Evolutionary conservation across 2,888 invertebrate species (phyloP), one percentile per base, ranked within the genome.

Genomic region (Galerucella nymphaeae): DNA sequence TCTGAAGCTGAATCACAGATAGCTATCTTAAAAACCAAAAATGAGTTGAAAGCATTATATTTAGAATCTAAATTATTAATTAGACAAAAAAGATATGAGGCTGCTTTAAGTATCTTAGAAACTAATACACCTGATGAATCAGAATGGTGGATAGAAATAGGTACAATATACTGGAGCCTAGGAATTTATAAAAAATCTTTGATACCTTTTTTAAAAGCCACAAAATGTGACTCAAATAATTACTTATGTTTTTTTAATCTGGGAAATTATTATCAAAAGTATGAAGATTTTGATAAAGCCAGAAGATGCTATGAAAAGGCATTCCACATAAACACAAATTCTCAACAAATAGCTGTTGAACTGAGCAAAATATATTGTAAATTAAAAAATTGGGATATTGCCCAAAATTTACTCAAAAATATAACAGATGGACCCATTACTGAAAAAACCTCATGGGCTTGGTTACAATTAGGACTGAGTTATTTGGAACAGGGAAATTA

Each of bases 281-380:
- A 88, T 53, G 89, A 90, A 66, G 93, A 96, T 83, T 83, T 90
- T n/a, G 88, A 90, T 65, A 93, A 95, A 80, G 93, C 96, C 0
- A 90, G 90, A 77, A 93, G 93, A 83, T 97, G 96, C 86, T 96
- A 93, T 85, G 93, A 96, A 86, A 96, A 94, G 85, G 93, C 95
- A 57, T 90, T 94, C 77, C 91, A 91, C 82, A 88, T 97, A 2
- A 93, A 94, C 87, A 89, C 90, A 13, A 86, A 87, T 71, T 91
- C 92, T 74, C 89, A 90, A 45, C 89, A 90, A 79, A 93, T 93
- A 73, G 93, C 93, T 11, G 90, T 91, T 79, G 90, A 91, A 77
- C 88, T 97, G 59, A 95, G 95, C 86, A 93, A 93, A 81, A 89
- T 92, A 48, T 94, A 96, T 74, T 89, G 91, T 70, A 88, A 91